These are phyloP conservation scores for Perizoma affinitatum DNA, from an alignment of 2,888 invertebrate genomes.

Conservation along the genomic window DNA sequence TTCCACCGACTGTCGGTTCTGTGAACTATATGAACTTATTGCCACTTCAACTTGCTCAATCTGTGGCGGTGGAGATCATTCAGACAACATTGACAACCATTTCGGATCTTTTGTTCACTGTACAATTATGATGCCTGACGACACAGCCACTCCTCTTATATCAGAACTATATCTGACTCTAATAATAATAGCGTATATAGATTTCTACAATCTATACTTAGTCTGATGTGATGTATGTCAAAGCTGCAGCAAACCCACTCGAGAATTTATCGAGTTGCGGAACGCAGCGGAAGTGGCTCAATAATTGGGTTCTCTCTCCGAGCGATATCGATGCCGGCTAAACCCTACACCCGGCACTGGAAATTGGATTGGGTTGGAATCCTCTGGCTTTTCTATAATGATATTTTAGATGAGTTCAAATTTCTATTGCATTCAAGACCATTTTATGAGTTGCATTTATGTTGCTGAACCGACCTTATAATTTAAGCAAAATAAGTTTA, in stretches of 20 bases:
- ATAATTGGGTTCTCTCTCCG: constrained; percentile 37
- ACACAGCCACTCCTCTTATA: too few species aligned
- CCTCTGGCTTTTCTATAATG: constrained; percentile 19
- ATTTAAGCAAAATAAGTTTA: background rate
- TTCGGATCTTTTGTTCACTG: too few species aligned
- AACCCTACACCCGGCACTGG: constrained; percentile 29
- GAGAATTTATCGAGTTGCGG: constrained; percentile 58
- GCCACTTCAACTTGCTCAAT: too few species aligned
- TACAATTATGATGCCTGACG: too few species aligned
- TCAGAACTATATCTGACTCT: too few species aligned
- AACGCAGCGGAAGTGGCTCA: constrained; percentile 48
- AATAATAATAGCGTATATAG: too few species aligned
- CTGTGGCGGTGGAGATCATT: too few species aligned
- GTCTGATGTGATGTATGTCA: constrained; percentile 3
- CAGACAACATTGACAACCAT: too few species aligned
- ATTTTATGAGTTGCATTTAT: too few species aligned
- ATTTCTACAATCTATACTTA: too few species aligned
- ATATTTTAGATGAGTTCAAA: constrained; percentile 11
- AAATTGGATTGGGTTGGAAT: constrained; percentile 29
- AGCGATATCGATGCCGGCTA: constrained; percentile 40
- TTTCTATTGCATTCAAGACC: background rate
- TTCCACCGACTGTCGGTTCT: too few species aligned
- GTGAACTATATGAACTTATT: too few species aligned
- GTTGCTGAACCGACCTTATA: background rate
- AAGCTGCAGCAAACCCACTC: constrained; percentile 38